phyloP scores from a whole-genome alignment of 2,797 vertebrate species.

The Cygnus olor region DNA sequence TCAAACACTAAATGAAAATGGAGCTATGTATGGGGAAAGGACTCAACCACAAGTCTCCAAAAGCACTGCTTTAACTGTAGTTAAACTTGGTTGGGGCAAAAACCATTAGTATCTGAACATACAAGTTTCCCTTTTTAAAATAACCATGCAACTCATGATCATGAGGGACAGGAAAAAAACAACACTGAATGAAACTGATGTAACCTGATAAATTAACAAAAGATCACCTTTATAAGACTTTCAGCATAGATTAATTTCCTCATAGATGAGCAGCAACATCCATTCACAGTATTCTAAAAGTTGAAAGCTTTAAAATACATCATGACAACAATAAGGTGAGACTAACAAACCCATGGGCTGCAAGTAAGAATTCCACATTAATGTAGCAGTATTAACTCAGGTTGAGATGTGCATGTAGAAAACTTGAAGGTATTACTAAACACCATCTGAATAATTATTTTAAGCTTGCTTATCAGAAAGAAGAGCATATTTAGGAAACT shows the following conservation, averaged over 20 bases:
- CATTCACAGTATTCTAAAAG: neutral
- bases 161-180: neutral
- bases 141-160: neutral
- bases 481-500: too few relatives aligned
- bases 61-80: neutral
- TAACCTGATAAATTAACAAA: neutral
- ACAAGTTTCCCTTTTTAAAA: neutral
- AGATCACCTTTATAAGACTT: neutral
- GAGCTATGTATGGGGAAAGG: neutral
- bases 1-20: neutral
- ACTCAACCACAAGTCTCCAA: neutral
- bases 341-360: neutral
- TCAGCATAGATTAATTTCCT: neutral
- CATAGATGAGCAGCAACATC: fast-evolving
- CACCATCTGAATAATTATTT: neutral
- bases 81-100: neutral
- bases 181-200: neutral
- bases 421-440: neutral
- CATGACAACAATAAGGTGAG: neutral
- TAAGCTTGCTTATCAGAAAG: neutral
- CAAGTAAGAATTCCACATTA: neutral
- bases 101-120: neutral
- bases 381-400: neutral
- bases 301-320: fast-evolving
- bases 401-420: fast-evolving